Conservation (phyloP, 37 sponge, comb jelly and placozoan species). For the Aphrocallistes beatrix region DNA sequence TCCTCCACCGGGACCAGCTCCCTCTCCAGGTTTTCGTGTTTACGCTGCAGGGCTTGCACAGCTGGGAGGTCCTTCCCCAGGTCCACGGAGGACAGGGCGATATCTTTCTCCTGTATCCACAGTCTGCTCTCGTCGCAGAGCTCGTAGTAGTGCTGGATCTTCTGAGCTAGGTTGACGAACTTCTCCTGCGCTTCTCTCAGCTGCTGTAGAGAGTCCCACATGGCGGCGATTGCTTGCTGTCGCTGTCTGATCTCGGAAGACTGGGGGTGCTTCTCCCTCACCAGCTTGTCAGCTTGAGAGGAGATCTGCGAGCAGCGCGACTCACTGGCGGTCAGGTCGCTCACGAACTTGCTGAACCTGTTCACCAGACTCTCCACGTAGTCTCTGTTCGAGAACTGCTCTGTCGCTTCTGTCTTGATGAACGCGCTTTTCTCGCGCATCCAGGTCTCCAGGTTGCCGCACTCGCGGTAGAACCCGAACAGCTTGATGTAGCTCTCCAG, state of each 20-base stretch:
- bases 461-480: slow-evolving; percentile 68
- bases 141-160: slow-evolving; percentile 60
- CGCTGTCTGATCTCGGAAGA: slow-evolving; percentile 33
- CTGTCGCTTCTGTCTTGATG: slow-evolving; percentile 57
- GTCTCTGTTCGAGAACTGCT: slow-evolving; percentile 36
- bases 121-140: slow-evolving; percentile 80
- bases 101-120: slow-evolving; percentile 86
- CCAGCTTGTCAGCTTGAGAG: slow-evolving; percentile 56
- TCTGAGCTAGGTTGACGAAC: slow-evolving; percentile 36
- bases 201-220: slow-evolving; percentile 56
- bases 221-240: slow-evolving; percentile 29
- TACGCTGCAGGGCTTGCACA: slow-evolving; percentile 72
- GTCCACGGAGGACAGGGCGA: slow-evolving; percentile 67
- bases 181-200: slow-evolving; percentile 40
- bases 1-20: slow-evolving; percentile 85
- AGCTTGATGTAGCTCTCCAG: slow-evolving; percentile 55
- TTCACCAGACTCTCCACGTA: slow-evolving; percentile 78
- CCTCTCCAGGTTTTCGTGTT: slow-evolving; percentile 70
- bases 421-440: slow-evolving; percentile 65
- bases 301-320: slow-evolving; percentile 49
- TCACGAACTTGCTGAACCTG: slow-evolving; percentile 49
- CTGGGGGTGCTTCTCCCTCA: slow-evolving; percentile 50
- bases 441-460: slow-evolving; percentile 78
- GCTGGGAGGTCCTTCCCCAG: slow-evolving; percentile 63
- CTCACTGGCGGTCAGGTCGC: slow-evolving; percentile 55